phyloP scores from a whole-genome alignment of 2,888 invertebrate genomes.

The Drosophila paranaensis region DNA sequence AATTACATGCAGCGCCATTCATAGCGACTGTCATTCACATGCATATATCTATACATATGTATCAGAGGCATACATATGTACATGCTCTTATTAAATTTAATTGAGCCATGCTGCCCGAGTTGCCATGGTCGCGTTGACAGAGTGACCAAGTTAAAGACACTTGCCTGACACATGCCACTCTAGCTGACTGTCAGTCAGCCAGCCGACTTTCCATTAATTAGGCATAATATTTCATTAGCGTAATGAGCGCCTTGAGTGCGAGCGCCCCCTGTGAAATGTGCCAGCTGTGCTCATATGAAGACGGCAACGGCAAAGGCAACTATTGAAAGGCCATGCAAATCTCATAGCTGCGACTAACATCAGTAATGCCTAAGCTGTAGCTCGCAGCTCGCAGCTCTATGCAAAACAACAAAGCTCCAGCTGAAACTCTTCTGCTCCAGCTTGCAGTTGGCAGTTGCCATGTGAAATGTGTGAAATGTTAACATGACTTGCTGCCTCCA shows the following conservation, averaged over 20 bases:
- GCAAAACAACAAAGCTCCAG: slow-evolving; percentile 62
- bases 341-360: slow-evolving; percentile 35
- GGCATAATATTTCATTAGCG: slow-evolving; percentile 76
- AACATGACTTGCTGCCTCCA: slow-evolving; percentile 48
- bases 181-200: slow-evolving; percentile 28
- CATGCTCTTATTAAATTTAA: slow-evolving; percentile 68
- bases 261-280: slow-evolving; percentile 66
- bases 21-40: slow-evolving; percentile 52
- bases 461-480: slow-evolving; percentile 79
- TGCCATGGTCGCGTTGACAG: slow-evolving; percentile 58
- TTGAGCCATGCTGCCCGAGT: slow-evolving; percentile 57
- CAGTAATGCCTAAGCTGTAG: slow-evolving; percentile 17
- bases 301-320: slow-evolving; percentile 28
- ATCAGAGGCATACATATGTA: slow-evolving; percentile 2
- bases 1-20: slow-evolving; percentile 64
- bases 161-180: slow-evolving; percentile 74
- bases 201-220: slow-evolving; percentile 77
- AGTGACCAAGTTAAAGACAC: slow-evolving; percentile 80
- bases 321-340: slow-evolving; percentile 64
- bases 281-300: slow-evolving; percentile 50
- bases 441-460: slow-evolving; percentile 46
- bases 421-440: slow-evolving; percentile 10
- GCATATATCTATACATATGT: slow-evolving; percentile 28
- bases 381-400: slow-evolving; percentile 36
- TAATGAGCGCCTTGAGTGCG: slow-evolving; percentile 64